Conservation (phyloP, 64 coral and sea anemone genomes). For the Acropora yongei region DNA sequence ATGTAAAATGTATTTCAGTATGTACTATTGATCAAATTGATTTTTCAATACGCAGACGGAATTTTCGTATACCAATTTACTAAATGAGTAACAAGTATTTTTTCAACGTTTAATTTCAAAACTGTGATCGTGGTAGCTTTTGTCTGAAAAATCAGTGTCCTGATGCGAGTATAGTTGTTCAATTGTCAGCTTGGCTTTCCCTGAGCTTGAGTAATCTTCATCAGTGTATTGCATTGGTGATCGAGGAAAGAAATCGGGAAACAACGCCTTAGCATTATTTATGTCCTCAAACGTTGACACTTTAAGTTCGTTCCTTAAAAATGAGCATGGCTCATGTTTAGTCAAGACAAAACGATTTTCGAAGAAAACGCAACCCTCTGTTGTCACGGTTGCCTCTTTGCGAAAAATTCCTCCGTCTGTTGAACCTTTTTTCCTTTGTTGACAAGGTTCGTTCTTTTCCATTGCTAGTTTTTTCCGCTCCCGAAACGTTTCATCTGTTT, state of each 20-base stretch:
- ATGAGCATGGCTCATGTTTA: neutral
- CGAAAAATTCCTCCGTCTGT: neutral
- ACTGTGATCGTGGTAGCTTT: neutral
- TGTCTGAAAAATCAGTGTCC: neutral
- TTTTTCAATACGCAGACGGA: neutral
- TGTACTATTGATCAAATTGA: no score
- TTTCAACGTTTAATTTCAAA: neutral
- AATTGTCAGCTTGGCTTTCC: constrained; percentile 1
- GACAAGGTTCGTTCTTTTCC: neutral
- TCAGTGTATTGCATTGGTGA: neutral
- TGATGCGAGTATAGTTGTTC: constrained; percentile 33
- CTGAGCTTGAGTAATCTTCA: neutral
- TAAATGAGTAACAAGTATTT: neutral
- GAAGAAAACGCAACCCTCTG: neutral
- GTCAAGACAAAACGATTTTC: neutral
- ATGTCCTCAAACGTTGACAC: neutral
- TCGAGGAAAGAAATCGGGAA: constrained; percentile 43
- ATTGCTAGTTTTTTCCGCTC: neutral
- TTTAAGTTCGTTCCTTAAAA: neutral
- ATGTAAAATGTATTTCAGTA: no score
- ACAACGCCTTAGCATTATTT: constrained; percentile 5
- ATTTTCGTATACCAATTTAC: neutral
- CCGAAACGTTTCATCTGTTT: neutral
- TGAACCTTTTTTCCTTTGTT: neutral
- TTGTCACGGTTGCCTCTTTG: neutral